Base-by-base conservation (phyloP, 2,113 vertebrate genomes). In the Clarias macrocephalus region DNA sequence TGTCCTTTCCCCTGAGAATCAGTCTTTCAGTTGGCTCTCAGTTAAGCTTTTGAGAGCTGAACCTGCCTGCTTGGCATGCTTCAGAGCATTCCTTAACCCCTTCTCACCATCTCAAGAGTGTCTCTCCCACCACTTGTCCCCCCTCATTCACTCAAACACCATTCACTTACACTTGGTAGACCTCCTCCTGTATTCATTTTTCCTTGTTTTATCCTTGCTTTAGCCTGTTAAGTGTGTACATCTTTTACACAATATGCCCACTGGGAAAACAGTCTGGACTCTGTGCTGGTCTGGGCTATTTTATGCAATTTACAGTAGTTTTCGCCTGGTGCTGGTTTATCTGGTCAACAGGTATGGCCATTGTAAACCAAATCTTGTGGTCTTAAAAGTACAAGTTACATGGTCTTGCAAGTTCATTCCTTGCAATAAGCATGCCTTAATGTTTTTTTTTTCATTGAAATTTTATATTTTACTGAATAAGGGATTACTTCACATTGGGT, bases 31-130 rank as follows among this genome's bases (percentile, higher is more conserved):
- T 68, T 28, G 48, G 70, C 54, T 80, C 82, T 88, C 88, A 91
- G 86, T 91, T 91, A 91, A 83, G 80, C 86, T 85, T 88, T 91
- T 84, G 63, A 88, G 83, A 82, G 88, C 65, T 75, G 72, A 89
- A 90, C 82, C 85, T 91, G 87, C 79, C 86, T 84, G 48, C 33
- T 88, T 91, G 90, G 90, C 87, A 89, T 59, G 82, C 37, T 54
- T 80, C 54, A 83, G 60, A 73, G 80, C 18, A 72, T 82, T 85
- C 79, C 76, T 88, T 91, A 89, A 90, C 88, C 89, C 88, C 75
- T 89, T 89, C 84, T 37, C 54, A 79, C 56, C 59, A 83, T 42
- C 25, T 75, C 60, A 84, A 88, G 75, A 84, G 84, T 57, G 21
- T 82, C 3, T 84, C 84, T 88, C 89, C 84, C 72, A 83, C 77